Evolutionary conservation across 2,797 vertebrate species (phyloP).

Genomic region (Gymnocypris eckloni): DNA sequence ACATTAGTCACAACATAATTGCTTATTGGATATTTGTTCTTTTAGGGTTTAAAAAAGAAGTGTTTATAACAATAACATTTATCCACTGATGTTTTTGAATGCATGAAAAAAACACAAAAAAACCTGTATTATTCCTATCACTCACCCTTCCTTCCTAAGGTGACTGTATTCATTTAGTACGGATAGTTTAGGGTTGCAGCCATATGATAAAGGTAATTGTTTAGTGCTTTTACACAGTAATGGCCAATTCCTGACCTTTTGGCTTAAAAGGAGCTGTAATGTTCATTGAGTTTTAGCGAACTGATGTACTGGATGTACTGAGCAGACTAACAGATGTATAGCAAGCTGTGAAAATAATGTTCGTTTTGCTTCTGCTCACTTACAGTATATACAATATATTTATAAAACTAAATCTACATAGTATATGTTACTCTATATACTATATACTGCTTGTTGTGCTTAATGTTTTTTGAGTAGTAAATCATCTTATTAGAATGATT

Average conservation of each 20-base stretch:
- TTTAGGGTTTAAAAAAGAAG: not conserved
- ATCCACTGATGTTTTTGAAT: not conserved
- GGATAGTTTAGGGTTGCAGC: not conserved
- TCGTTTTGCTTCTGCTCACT: not conserved
- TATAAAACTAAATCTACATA: not conserved
- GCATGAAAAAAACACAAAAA: not conserved
- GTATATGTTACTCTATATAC: no score
- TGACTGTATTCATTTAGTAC: not conserved
- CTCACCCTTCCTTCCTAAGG: not conserved
- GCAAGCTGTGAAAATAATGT: not conserved
- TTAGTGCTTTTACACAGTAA: not conserved
- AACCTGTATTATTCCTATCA: not conserved
- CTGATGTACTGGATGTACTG: not conserved
- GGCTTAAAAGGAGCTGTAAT: not conserved
- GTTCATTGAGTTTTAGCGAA: not conserved
- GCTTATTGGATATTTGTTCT: not conserved
- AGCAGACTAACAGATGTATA: not conserved
- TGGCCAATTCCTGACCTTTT: not conserved
- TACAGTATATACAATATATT: not conserved
- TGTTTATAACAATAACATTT: not conserved
- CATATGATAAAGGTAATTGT: conserved; percentile 18
- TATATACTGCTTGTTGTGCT: no score
- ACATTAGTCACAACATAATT: not conserved
- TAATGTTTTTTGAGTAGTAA: no score
- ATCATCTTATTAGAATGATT: no score